Evolutionary conservation across 2,797 vertebrate species (phyloP).

Genomic region (Cryptoprocta ferox): DNA sequence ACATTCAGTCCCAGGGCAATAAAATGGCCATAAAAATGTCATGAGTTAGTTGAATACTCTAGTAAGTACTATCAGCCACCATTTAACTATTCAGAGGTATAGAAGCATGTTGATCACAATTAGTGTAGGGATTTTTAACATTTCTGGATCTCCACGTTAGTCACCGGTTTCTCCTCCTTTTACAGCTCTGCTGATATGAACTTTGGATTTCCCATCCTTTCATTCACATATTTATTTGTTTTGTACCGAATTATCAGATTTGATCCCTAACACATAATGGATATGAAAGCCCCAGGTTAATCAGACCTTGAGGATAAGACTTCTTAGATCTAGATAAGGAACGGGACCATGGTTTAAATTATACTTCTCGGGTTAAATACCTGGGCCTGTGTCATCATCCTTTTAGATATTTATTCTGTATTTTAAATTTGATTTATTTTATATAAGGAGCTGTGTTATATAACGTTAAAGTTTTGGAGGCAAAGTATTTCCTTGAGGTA

Average conservation of each 20-base stretch:
- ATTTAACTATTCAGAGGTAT: neutral
- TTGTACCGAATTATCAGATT: neutral
- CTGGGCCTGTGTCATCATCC: neutral
- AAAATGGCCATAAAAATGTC: neutral
- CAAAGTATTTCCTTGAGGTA: neutral
- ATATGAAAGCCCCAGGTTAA: neutral
- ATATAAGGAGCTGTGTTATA: neutral
- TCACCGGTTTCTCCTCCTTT: neutral
- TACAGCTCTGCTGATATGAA: neutral
- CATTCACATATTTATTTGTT: neutral
- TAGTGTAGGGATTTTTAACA: neutral
- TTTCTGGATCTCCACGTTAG: neutral
- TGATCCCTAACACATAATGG: neutral
- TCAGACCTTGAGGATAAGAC: neutral
- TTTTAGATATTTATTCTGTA: neutral
- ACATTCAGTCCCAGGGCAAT: neutral
- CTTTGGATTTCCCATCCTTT: neutral
- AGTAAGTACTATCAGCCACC: neutral
- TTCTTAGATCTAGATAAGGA: neutral
- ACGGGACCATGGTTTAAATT: neutral
- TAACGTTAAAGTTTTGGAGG: neutral
- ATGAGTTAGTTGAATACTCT: neutral
- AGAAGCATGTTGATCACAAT: neutral
- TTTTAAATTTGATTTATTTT: constrained; percentile 27
- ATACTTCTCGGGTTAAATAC: neutral